Conservation (phyloP, 2,113 vertebrate species). For the Rhabdomys dilectus region DNA sequence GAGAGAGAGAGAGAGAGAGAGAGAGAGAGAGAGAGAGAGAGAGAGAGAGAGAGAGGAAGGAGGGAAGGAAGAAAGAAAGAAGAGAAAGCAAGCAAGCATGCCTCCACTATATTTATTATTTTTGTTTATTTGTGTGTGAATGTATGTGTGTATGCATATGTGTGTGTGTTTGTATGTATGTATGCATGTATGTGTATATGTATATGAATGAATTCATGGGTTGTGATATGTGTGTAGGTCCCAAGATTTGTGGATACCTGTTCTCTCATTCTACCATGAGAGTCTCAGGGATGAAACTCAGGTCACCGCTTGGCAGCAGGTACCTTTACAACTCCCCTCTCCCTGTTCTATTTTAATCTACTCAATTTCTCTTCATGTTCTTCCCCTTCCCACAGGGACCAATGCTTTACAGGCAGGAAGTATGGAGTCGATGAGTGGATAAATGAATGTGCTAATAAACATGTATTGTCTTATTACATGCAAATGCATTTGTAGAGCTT, state of each 20-base stretch:
- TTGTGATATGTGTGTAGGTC: neutral
- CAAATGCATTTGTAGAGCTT: conserved; percentile 54
- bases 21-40: too few species aligned
- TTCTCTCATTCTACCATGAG: neutral
- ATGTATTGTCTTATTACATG: conserved; percentile 45
- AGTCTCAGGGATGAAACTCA: neutral
- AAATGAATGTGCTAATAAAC: conserved; percentile 44
- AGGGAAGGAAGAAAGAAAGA: accelerated
- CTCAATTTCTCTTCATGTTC: neutral
- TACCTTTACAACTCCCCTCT: too few species aligned
- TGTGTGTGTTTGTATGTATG: neutral
- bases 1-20: too few species aligned
- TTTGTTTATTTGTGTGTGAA: neutral
- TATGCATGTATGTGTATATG: neutral
- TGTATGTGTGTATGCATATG: neutral
- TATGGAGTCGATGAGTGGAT: conserved; percentile 49
- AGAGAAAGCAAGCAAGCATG: neutral
- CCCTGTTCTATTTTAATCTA: conserved; percentile 27
- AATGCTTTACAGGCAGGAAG: neutral
- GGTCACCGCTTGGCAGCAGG: neutral
- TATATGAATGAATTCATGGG: neutral
- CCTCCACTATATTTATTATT: neutral
- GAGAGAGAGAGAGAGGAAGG: accelerated
- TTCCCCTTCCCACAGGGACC: conserved; percentile 4
- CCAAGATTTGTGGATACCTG: neutral